A percentile compares a stretch with the other conserved stretches of the same genome.
phyloP scores from a whole-genome alignment of 2,888 invertebrate genomes.

The Himalopsyche anomala region DNA sequence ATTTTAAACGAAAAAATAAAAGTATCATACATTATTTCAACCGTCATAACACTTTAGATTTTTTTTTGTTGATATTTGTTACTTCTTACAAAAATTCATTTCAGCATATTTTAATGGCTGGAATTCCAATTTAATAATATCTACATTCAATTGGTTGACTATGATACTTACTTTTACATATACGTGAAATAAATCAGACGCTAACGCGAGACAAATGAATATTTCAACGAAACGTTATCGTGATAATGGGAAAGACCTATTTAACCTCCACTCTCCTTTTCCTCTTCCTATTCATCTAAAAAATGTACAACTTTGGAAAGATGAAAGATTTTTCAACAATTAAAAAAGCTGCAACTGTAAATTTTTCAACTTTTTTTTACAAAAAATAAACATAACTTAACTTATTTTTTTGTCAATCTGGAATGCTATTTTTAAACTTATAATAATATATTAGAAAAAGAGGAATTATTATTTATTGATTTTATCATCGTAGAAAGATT shows the following conservation, averaged over 20 bases:
- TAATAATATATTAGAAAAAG: no score
- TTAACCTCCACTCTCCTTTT: constrained; percentile 17
- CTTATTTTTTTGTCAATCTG: no score
- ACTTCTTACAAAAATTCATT: neutral
- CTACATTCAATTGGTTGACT: constrained; percentile 6
- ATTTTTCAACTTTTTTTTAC: no score
- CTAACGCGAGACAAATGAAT: constrained; percentile 42
- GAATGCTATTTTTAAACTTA: no score
- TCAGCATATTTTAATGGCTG: neutral
- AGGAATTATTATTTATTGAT: no score
- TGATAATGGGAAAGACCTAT: constrained; percentile 42
- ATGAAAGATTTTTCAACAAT: neutral
- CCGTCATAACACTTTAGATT: neutral
- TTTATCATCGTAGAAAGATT: no score
- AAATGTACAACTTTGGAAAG: neutral
- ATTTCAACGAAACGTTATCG: constrained; percentile 40
- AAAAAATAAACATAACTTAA: no score
- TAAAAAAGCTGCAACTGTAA: neutral
- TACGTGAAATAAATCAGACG: constrained; percentile 27
- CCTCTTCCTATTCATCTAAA: no score
- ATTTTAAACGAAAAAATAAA: no score
- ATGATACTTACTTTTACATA: constrained; percentile 18
- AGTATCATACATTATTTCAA: no score
- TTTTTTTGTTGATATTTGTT: neutral
- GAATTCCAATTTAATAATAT: neutral